phyloP scores from a whole-genome alignment of 2,888 invertebrate species.

The Sphaerophoria rueppellii region DNA sequence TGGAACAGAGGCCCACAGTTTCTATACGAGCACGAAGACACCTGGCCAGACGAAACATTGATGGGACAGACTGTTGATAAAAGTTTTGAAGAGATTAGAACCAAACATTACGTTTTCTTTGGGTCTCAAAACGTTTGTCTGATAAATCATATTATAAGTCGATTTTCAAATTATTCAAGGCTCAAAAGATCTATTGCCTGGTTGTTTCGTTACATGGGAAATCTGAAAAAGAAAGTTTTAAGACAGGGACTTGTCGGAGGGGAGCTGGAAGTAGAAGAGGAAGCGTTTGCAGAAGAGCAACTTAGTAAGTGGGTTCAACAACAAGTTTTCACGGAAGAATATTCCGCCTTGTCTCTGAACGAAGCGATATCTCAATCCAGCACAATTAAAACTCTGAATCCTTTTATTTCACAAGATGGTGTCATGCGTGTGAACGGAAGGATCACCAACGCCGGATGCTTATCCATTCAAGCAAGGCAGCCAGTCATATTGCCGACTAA shows the following conservation, averaged over 20 bases:
- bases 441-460: slow-evolving; percentile 18
- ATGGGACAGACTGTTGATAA: slow-evolving; percentile 4
- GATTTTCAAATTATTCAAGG: too few relatives aligned
- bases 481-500: slow-evolving; percentile 32
- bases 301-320: too few relatives aligned
- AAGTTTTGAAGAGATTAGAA: slow-evolving; percentile 14
- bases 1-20: slow-evolving; percentile 36
- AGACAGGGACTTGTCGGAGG: neutral
- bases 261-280: neutral
- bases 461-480: slow-evolving; percentile 4
- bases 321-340: too few relatives aligned
- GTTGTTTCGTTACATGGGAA: neutral
- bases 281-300: neutral
- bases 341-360: neutral
- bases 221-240: neutral
- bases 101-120: slow-evolving; percentile 15
- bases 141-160: too few relatives aligned
- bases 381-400: slow-evolving; percentile 15
- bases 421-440: slow-evolving; percentile 27
- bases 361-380: too few relatives aligned
- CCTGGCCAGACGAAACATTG: slow-evolving; percentile 22
- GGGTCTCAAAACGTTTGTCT: neutral
- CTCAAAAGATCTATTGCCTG: neutral
- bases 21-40: neutral
- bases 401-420: slow-evolving; percentile 16